phyloP scores from a whole-genome alignment of 2,888 invertebrate genomes.

The Tolmerus cingulatus region DNA sequence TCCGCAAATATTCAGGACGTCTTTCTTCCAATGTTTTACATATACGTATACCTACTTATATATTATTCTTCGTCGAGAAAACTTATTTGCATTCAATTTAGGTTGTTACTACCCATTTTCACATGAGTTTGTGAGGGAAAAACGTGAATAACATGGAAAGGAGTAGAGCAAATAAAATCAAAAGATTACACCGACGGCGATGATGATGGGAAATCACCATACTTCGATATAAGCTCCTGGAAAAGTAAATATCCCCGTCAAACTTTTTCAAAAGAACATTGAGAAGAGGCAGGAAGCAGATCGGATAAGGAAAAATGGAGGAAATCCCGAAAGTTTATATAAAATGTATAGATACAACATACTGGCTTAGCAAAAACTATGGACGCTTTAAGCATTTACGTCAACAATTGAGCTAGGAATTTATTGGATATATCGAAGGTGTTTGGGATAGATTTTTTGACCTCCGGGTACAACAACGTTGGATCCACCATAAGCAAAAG shows the following conservation, averaged over 20 bases:
- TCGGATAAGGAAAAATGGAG: not conserved
- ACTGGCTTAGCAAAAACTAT: not conserved
- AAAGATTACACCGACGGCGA: not conserved
- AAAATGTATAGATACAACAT: not conserved
- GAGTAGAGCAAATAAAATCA: not conserved
- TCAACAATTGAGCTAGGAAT: not conserved
- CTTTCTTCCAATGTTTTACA: not conserved
- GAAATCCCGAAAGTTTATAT: not conserved
- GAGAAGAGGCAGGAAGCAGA: not conserved
- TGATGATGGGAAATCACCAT: not conserved
- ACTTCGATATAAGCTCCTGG: not conserved
- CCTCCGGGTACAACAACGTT: not conserved
- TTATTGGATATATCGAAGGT: not conserved
- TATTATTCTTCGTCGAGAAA: not conserved
- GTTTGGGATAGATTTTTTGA: not conserved
- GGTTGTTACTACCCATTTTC: not conserved
- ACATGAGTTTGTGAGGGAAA: not conserved
- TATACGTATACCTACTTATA: not conserved
- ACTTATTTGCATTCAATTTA: slow-evolving; percentile 20
- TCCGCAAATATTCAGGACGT: not conserved
- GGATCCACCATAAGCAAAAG: not conserved
- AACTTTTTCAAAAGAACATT: not conserved
- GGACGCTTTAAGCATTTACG: not conserved
- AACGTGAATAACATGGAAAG: not conserved
- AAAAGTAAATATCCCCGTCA: not conserved